These are phyloP conservation scores for Ceratina japonica DNA, from an alignment of 1,140 invertebrate species.

Conservation along the genomic window DNA sequence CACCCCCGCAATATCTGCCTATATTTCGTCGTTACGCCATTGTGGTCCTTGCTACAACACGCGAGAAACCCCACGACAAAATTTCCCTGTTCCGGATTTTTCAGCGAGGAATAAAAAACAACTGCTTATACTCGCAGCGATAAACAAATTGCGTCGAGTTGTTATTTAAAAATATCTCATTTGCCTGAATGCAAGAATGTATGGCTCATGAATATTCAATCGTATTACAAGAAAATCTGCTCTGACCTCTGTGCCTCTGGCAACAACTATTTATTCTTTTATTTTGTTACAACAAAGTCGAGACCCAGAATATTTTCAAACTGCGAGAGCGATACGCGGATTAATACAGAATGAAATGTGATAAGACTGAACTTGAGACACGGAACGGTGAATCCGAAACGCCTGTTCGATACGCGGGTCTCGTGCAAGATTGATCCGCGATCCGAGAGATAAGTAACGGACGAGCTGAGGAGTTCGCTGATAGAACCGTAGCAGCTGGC, in stretches of 20 bases:
- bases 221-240: no score
- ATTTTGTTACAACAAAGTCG: no score
- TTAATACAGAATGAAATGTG: not conserved
- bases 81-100: no score
- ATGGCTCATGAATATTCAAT: no score
- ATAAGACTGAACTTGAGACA: not conserved
- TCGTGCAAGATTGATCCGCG: constrained; percentile 50
- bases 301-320: not conserved
- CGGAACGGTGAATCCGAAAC: not conserved
- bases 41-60: constrained; percentile 8
- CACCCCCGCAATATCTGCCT: constrained; percentile 26
- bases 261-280: no score
- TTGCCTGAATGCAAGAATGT: not conserved
- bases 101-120: no score
- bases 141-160: no score
- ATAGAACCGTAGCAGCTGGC: constrained; percentile 21
- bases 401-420: not conserved
- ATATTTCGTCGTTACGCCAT: constrained; percentile 37
- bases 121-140: no score
- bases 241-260: no score
- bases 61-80: not conserved
- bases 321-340: no score
- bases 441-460: constrained; percentile 46
- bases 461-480: constrained; percentile 29
- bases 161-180: no score